Evolutionary conservation across 2,888 invertebrate species (phyloP).

Genomic region (Cerceris ruficornis): DNA sequence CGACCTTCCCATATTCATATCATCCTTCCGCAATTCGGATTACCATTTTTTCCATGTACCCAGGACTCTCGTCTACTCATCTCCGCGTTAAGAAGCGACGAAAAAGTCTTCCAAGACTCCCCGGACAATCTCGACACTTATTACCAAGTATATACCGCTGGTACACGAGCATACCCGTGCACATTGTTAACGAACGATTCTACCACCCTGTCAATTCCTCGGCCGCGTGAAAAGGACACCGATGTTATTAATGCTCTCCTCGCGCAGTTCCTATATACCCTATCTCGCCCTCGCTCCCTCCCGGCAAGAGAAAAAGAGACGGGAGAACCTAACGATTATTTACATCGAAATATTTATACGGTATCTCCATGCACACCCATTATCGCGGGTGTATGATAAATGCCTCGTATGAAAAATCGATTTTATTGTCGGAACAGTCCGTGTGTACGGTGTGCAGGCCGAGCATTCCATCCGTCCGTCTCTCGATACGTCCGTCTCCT

Average conservation of each 20-base stretch:
- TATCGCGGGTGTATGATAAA: conserved; percentile 67
- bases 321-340: conserved; percentile 62
- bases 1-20: not conserved
- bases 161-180: not conserved
- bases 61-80: no score
- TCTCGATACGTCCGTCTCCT: conserved; percentile 24
- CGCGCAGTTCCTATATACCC: conserved; percentile 45
- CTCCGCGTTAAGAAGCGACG: not conserved
- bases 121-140: not conserved
- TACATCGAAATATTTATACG: conserved; percentile 69
- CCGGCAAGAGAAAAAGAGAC: no score
- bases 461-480: conserved; percentile 60
- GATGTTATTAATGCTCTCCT: conserved; percentile 63
- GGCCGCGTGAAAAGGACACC: conserved; percentile 53
- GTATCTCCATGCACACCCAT: conserved; percentile 63
- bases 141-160: not conserved
- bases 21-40: no score
- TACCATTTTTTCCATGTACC: no score
- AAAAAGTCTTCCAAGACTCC: not conserved
- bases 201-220: conserved; percentile 41
- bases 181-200: conserved; percentile 57
- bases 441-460: conserved; percentile 24
- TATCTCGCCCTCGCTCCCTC: not conserved
- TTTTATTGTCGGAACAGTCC: conserved; percentile 65
- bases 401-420: conserved; percentile 69